Evolutionary conservation across 2,888 invertebrate genomes (phyloP).

Genomic region (Pandemis cinnamomeana): DNA sequence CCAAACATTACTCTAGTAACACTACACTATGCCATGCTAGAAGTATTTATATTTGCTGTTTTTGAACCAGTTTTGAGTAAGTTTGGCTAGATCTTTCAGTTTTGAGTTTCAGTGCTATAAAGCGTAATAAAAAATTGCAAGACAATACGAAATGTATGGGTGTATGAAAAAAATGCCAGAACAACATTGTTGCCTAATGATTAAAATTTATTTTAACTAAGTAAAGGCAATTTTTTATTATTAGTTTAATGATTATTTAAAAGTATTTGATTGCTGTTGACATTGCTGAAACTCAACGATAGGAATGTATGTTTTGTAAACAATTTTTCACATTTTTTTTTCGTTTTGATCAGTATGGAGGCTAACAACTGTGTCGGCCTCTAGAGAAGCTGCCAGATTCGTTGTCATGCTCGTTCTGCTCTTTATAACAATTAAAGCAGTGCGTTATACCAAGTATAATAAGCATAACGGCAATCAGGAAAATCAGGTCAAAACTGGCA

Average conservation of each 20-base stretch:
- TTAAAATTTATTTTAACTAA: too few relatives aligned
- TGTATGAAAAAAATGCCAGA: background rate
- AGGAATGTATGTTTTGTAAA: background rate
- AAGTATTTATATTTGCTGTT: too few relatives aligned
- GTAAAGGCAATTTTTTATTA: too few relatives aligned
- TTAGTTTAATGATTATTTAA: too few relatives aligned
- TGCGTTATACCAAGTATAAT: background rate
- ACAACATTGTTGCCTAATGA: background rate
- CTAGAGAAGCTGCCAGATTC: background rate
- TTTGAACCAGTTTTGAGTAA: background rate
- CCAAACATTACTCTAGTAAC: too few relatives aligned
- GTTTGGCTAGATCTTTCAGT: background rate
- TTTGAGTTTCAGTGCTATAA: background rate
- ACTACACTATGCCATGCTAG: too few relatives aligned
- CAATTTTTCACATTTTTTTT: background rate
- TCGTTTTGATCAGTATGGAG: background rate
- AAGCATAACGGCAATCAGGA: background rate
- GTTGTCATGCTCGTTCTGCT: background rate
- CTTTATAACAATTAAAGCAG: background rate
- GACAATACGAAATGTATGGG: background rate
- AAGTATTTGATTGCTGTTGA: constrained; percentile 1
- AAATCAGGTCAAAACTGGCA: background rate
- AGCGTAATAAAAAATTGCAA: background rate
- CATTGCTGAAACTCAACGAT: background rate
- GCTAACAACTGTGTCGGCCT: background rate